Conservation (phyloP, 2,113 vertebrate genomes). For the Leucopsar rothschildi region DNA sequence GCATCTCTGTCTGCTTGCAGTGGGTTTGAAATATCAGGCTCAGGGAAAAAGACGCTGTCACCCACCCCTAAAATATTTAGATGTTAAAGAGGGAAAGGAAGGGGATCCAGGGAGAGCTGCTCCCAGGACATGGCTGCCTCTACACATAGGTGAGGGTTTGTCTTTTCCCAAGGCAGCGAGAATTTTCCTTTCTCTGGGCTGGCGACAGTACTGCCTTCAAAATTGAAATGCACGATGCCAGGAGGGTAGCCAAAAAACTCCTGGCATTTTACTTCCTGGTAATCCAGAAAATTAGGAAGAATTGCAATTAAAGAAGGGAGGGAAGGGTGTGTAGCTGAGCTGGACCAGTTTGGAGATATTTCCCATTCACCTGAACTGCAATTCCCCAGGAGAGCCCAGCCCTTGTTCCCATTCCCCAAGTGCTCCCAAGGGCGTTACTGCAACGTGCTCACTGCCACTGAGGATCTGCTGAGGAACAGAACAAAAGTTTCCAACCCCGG, state of each 20-base stretch:
- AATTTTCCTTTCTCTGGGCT: not conserved
- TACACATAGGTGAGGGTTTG: not conserved
- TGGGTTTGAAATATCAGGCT: not conserved
- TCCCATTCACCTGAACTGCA: not conserved
- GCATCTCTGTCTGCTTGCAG: not conserved
- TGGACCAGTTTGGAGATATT: constrained; percentile 17
- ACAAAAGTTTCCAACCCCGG: not conserved
- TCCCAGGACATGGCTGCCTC: not conserved
- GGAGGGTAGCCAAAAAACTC: not conserved
- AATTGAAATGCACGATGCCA: not conserved
- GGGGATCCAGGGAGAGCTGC: not conserved
- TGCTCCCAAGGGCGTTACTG: not conserved
- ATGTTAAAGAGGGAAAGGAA: not conserved
- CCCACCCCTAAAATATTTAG: not conserved
- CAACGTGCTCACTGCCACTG: not conserved
- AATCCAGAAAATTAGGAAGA: not conserved
- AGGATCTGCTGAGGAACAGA: not conserved
- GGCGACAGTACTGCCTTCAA: not conserved
- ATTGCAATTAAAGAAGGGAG: not conserved
- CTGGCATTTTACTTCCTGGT: not conserved
- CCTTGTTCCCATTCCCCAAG: not conserved
- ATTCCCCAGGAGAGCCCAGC: not conserved
- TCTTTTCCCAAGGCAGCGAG: not conserved
- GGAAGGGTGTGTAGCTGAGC: not conserved
- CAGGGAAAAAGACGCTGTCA: not conserved